Percentiles rank a stretch among this genome's conserved stretches.
Evolutionary conservation across 2,113 vertebrate genomes (phyloP).

Genomic region (Sphyrna mokarran): DNA sequence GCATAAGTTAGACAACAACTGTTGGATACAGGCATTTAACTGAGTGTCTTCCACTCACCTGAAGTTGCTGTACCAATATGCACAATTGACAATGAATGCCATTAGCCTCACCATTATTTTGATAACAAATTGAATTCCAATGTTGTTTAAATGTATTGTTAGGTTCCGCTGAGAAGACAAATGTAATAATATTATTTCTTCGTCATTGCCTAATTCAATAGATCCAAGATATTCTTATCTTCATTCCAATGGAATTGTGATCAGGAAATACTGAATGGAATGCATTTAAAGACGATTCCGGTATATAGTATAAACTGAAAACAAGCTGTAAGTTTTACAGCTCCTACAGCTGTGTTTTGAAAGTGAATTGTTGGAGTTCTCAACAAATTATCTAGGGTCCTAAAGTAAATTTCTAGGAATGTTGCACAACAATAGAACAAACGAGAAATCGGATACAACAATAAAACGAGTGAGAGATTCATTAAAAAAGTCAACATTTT

Average conservation of each 20-base stretch:
- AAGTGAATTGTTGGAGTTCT: not conserved
- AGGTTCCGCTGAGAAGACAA: not conserved
- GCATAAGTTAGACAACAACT: not conserved
- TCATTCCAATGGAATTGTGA: not conserved
- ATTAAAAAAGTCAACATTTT: constrained; percentile 17
- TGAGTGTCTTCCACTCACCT: not conserved
- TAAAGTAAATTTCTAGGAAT: constrained; percentile 28
- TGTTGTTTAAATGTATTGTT: not conserved
- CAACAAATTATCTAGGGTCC: not conserved
- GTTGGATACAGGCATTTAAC: not conserved
- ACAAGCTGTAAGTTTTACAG: not conserved
- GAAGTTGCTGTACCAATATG: not conserved
- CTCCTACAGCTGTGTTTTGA: not conserved
- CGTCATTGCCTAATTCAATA: not conserved
- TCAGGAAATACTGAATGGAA: not conserved
- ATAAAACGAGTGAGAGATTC: not conserved
- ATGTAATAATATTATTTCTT: not conserved
- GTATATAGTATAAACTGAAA: not conserved
- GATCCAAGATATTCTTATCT: not conserved
- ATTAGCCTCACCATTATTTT: not conserved
- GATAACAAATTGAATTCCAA: not conserved
- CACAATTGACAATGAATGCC: not conserved
- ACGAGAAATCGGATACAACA: not conserved
- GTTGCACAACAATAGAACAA: not conserved
- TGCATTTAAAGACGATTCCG: not conserved